Percentiles rank a stretch among this genome's conserved stretches.
These are phyloP conservation scores for Theonella swinhoei DNA, from an alignment of 37 sponge, comb jelly and placozoan genomes.

Conservation along the genomic window DNA sequence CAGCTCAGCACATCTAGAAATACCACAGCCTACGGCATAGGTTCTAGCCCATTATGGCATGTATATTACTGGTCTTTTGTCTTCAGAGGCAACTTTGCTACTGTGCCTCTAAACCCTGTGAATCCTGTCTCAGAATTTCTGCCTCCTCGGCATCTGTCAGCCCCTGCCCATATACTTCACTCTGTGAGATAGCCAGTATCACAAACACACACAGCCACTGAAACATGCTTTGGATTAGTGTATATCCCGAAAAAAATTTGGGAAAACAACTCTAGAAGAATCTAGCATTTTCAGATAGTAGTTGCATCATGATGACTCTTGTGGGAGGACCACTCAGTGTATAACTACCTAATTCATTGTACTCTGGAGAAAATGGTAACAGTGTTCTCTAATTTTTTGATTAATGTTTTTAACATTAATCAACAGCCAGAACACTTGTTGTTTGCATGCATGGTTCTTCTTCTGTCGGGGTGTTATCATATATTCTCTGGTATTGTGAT, in stretches of 20 bases:
- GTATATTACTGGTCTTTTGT: no score
- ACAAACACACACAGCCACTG: not conserved
- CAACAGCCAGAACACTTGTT: no score
- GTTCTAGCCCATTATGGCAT: constrained; percentile 46
- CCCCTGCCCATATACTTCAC: not conserved
- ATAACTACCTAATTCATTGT: not conserved
- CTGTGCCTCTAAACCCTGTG: not conserved
- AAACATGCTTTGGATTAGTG: no score
- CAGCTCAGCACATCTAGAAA: constrained; percentile 36
- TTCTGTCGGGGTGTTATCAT: no score
- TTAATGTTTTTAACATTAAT: no score
- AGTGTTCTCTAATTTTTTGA: no score
- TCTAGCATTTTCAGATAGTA: not conserved
- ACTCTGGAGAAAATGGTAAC: no score
- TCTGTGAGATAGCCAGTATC: not conserved
- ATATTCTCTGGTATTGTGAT: no score
- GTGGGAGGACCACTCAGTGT: not conserved
- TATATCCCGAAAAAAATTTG: no score
- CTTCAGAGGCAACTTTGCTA: not conserved
- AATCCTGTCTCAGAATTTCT: constrained; percentile 10
- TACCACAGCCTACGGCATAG: constrained; percentile 62
- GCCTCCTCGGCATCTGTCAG: constrained; percentile 23
- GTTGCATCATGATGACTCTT: not conserved
- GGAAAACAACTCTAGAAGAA: no score
- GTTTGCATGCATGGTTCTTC: no score